phyloP scores from a whole-genome alignment of 1,140 invertebrate species.

The Drosophila nigromelanica region DNA sequence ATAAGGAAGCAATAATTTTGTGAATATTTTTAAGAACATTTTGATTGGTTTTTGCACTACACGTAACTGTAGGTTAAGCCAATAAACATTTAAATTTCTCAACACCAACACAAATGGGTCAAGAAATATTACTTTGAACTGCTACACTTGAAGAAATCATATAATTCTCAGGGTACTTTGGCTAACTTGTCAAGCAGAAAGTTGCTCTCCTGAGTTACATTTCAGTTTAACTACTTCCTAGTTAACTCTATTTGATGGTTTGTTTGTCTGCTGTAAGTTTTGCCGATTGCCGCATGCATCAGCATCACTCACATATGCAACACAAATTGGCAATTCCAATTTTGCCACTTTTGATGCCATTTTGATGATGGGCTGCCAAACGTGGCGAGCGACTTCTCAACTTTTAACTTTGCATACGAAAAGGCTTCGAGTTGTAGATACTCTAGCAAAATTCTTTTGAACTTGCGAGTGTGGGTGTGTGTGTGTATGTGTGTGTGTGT shows the following conservation, averaged over 20 bases:
- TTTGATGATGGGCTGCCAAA: slow-evolving; percentile 63
- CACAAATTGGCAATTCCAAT: slow-evolving; percentile 76
- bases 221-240: slow-evolving; percentile 42
- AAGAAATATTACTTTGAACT: slow-evolving; percentile 1
- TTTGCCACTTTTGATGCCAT: slow-evolving; percentile 71
- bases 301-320: slow-evolving; percentile 35
- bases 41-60: too few relatives aligned
- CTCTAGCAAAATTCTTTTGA: slow-evolving; percentile 67
- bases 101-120: background rate
- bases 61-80: too few relatives aligned
- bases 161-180: slow-evolving; percentile 1
- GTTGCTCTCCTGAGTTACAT: background rate
- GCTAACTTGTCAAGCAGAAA: slow-evolving; percentile 20
- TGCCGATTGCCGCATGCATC: slow-evolving; percentile 14
- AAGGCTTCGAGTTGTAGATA: slow-evolving; percentile 25
- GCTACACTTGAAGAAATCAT: background rate
- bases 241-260: slow-evolving; percentile 46
- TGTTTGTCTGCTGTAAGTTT: slow-evolving; percentile 41
- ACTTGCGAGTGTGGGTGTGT: slow-evolving; percentile 23
- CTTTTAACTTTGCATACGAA: slow-evolving; percentile 58
- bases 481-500: slow-evolving; percentile 5
- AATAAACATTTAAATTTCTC: too few relatives aligned
- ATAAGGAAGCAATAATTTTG: too few relatives aligned
- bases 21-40: too few relatives aligned
- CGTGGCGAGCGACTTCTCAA: slow-evolving; percentile 38